Evolutionary conservation across 2,113 vertebrate species (phyloP), one percentile per base, ranked within the genome.

Genomic region (Eleginops maclovinus): DNA sequence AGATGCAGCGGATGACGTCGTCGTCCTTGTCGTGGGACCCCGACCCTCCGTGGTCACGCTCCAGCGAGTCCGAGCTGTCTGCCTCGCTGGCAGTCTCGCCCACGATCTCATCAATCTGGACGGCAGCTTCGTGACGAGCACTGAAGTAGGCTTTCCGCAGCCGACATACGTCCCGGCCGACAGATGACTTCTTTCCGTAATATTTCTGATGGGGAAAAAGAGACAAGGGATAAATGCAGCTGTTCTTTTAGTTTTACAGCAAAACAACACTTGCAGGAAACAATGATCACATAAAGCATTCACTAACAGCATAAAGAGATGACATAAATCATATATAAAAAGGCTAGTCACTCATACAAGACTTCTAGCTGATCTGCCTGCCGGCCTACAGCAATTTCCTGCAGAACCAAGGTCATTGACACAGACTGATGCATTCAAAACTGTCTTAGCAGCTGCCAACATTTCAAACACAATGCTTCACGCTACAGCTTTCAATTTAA

Each of bases 61-160:
- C 95, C 71, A 94, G 87, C 0, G 97, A 99, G 0, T 99, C 98
- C 0, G 97, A 99, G 96, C 98, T 97, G 96, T 99, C 98, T 0
- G 98, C 98, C 74, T 99, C 98, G 8, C 98, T 99, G 0, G 94
- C 97, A 0, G 98, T 99, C 87, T 99, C 98, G 0, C 98, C 98
- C 78, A 99, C 96, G 2, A 99, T 99, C 92, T 99, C 98, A 17
- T 99, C 98, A 2, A 99, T 99, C 78, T 99, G 98, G 2, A 98
- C 96, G 0, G 97, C 90, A 0, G 98, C 97, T 92, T 99, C 98
- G 0, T 99, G 96, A 2, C 98, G 96, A 0, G 98, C 98, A 0
- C 86, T 97, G 76, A 98, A 99, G 85, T 99, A 99, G 0, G 97
- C 97, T 69, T 99, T 99, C 46, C 97, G 93, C 7, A 99, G 94